These are phyloP conservation scores for Harmothoe impar DNA, from an alignment of 2,888 invertebrate species.

Conservation along the genomic window DNA sequence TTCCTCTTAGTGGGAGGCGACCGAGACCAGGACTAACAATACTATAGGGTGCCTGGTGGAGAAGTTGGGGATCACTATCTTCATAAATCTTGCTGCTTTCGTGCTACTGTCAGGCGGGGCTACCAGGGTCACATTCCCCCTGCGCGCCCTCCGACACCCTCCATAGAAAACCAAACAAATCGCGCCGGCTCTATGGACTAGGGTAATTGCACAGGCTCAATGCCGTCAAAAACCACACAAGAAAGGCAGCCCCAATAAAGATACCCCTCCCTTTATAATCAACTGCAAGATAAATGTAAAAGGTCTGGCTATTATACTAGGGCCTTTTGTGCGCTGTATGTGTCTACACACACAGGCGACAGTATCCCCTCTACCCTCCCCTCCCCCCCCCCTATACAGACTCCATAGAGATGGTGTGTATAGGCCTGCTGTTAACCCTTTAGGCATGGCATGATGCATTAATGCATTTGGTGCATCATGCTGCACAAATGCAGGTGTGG, in stretches of 20 bases:
- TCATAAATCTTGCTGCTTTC: slow-evolving; percentile 52
- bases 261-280: slow-evolving; percentile 62
- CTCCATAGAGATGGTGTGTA: too few species aligned
- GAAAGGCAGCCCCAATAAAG: slow-evolving; percentile 62
- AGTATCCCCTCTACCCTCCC: not conserved
- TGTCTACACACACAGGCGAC: slow-evolving; percentile 23
- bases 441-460: too few species aligned
- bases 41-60: slow-evolving; percentile 7
- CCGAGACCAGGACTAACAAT: not conserved
- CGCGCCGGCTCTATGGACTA: slow-evolving; percentile 50
- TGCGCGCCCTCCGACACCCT: slow-evolving; percentile 12
- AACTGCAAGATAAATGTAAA: slow-evolving; percentile 61
- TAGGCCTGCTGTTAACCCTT: too few species aligned
- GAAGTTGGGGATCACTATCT: slow-evolving; percentile 42
- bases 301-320: slow-evolving; percentile 45
- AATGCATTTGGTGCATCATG: too few species aligned
- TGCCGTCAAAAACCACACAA: slow-evolving; percentile 59
- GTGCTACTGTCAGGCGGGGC: slow-evolving; percentile 33
- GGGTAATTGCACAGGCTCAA: slow-evolving; percentile 58
- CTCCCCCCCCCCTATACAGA: not conserved
- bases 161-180: slow-evolving; percentile 58
- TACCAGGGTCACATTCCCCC: not conserved
- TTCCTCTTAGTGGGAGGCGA: too few species aligned
- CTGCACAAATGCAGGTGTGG: too few species aligned
- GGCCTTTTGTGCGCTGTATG: slow-evolving; percentile 40